Base-by-base conservation (phyloP, 2,113 vertebrate genomes). In the Rhea pennata region DNA sequence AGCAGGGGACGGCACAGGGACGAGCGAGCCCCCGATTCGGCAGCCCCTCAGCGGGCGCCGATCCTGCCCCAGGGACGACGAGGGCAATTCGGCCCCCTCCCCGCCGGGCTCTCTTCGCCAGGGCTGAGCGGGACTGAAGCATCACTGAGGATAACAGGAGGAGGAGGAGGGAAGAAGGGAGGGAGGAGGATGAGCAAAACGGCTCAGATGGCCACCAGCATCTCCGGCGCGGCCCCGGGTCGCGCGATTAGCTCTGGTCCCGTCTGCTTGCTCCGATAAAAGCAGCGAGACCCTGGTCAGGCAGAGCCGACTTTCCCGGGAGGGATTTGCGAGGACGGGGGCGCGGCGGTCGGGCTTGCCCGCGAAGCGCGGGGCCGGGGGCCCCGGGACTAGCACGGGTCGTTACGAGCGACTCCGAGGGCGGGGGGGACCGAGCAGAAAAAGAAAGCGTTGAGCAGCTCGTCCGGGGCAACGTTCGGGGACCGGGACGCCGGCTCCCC, bases 291-390 rank as follows among this genome's bases (percentile, higher is more conserved):
- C 76, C 20, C 39, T 24, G 69, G 23, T 48, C 44, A 29, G 81
- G 53, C 77, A 42, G 0, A 0, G 78, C 23, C 83, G 44, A 33
- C 12, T 21, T 6, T 71, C 70, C 82, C 20, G 9, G 44, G 12
- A 46, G 53, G 71, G 31, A 14, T 50, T 67, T 5, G 54, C 24
- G 23, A 33, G 26, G 26, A 50, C 10, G 21, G 58, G 24, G 42
- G 15, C 46, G 12, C 29, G 48, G 46, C 15, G 89, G 46, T 75
- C 1, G 1, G 3, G 23, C 71, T 53, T 53, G 31, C 17, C 22
- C 0, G 7, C 3, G 1, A 5, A 48, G 46, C 2, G 29, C 0
- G 3, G 39, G 14, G 40, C 24, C 36, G 33, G 2, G 22, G 36
- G 36, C 36, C 36, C 36, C 36, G 36, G 36, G 36, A 36, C 36